phyloP scores from a whole-genome alignment of 2,113 vertebrate genomes.

The Cyanocitta stelleri region DNA sequence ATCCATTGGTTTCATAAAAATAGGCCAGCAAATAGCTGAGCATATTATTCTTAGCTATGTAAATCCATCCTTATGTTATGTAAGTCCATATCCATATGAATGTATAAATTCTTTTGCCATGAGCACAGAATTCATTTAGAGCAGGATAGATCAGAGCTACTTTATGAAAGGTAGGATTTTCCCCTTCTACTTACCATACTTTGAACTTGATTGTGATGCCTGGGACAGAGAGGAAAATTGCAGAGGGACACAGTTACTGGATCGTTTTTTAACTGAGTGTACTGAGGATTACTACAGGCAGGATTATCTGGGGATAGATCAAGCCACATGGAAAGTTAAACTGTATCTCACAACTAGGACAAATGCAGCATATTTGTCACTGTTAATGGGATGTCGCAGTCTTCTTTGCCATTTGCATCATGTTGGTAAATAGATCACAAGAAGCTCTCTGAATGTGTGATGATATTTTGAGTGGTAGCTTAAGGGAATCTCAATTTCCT shows the following conservation, averaged over 20 bases:
- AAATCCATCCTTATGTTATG: not conserved
- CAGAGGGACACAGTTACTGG: not conserved
- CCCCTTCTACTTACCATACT: not conserved
- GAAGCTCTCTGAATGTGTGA: not conserved
- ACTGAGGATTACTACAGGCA: not conserved
- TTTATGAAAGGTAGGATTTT: not conserved
- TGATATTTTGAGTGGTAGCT: not conserved
- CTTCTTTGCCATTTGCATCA: not conserved
- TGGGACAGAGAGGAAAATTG: not conserved
- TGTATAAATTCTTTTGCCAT: not conserved
- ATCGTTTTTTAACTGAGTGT: not conserved
- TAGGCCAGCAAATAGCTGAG: not conserved
- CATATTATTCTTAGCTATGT: not conserved
- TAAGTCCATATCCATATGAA: not conserved
- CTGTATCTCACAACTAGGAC: not conserved
- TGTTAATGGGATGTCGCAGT: not conserved
- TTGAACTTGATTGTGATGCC: not conserved
- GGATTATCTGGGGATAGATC: not conserved
- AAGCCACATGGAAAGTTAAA: not conserved
- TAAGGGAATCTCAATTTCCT: not conserved
- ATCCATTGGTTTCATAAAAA: not conserved
- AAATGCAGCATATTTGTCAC: not conserved
- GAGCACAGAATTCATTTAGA: not conserved
- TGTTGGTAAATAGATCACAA: not conserved
- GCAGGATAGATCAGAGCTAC: not conserved